These are phyloP conservation scores for Sarcophaga rosellei DNA, from an alignment of 2,888 invertebrate genomes.

Conservation along the genomic window DNA sequence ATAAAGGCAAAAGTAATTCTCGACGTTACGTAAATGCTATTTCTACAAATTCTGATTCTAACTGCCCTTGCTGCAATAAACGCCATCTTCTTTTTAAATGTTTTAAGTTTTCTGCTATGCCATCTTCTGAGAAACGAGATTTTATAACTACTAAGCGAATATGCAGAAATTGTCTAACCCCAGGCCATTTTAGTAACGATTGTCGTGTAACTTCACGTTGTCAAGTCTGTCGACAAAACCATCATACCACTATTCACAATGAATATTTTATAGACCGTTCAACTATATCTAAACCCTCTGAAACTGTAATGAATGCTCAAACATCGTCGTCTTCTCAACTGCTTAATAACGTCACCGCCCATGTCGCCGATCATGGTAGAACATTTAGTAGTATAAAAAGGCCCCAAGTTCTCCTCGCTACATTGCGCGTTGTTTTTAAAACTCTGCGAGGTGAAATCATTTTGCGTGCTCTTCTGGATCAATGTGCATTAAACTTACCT, in stretches of 20 bases:
- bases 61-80: slow-evolving; percentile 38
- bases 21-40: slow-evolving; percentile 2
- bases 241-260: slow-evolving; percentile 41
- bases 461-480: slow-evolving; percentile 48
- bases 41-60: slow-evolving; percentile 3
- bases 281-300: neutral
- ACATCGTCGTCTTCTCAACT: neutral
- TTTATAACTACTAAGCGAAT: slow-evolving; percentile 24
- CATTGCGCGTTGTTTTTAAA: slow-evolving; percentile 6
- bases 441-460: neutral
- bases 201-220: slow-evolving; percentile 17
- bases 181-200: slow-evolving; percentile 40
- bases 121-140: slow-evolving; percentile 25
- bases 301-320: neutral
- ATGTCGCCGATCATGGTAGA: slow-evolving; percentile 9
- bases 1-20: neutral
- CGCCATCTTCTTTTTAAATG: slow-evolving; percentile 40
- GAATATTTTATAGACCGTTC: neutral
- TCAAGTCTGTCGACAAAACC: slow-evolving; percentile 12
- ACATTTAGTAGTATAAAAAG: neutral
- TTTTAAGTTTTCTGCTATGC: slow-evolving; percentile 44
- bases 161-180: slow-evolving; percentile 49
- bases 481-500: slow-evolving; percentile 36
- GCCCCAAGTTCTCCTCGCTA: slow-evolving; percentile 27
- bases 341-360: neutral